A percentile compares a stretch with the other conserved stretches of the same genome.
Evolutionary conservation across 2,113 vertebrate species (phyloP).

Genomic region (Archilochus colubris): DNA sequence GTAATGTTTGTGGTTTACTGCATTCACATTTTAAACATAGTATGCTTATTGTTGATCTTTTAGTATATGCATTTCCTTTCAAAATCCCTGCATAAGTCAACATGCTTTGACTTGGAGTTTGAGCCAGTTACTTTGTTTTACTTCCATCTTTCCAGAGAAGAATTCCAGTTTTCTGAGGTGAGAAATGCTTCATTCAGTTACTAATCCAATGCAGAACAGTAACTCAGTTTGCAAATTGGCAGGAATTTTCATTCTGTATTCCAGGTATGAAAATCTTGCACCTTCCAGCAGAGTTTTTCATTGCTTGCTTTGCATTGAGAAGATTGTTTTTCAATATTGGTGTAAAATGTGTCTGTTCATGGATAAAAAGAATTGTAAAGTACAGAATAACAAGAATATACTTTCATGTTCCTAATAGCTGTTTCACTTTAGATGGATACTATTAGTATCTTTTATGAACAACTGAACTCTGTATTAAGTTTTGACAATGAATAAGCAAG

Average conservation of each 20-base stretch:
- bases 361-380: neutral
- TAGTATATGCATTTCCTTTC: neutral
- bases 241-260: neutral
- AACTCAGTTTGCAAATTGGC: neutral
- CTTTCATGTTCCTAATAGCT: neutral
- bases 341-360: neutral
- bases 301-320: neutral
- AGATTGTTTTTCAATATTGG: neutral
- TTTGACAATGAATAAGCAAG: neutral
- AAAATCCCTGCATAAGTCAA: neutral
- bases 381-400: neutral
- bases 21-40: neutral
- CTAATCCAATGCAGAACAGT: neutral
- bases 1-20: conserved; percentile 66
- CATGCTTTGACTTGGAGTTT: neutral
- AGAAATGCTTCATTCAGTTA: neutral
- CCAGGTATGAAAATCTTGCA: neutral
- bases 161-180: neutral
- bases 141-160: neutral
- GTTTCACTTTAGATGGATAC: neutral
- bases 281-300: neutral
- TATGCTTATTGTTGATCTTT: neutral
- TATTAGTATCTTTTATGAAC: neutral
- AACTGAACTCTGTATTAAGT: neutral
- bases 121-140: neutral